Conservation (phyloP, 2,797 vertebrate genomes). For the Cephalopachus bancanus region DNA sequence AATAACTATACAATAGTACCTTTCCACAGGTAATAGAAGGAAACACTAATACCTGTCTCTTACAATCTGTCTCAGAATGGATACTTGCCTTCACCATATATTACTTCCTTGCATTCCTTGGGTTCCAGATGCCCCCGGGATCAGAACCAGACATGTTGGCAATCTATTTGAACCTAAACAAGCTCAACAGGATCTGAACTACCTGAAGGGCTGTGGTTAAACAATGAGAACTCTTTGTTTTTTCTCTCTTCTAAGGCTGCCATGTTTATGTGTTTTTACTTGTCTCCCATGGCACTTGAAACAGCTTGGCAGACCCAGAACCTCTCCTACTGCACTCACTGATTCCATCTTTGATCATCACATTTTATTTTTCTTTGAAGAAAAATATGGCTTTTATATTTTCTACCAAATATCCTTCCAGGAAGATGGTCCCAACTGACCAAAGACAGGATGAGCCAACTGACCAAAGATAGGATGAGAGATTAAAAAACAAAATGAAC, state of each 20-base stretch:
- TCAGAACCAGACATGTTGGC: background rate
- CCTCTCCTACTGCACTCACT: background rate
- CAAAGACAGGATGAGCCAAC: background rate
- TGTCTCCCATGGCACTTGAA: background rate
- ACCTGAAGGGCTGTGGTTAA: background rate
- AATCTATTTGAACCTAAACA: background rate
- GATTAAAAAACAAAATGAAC: background rate
- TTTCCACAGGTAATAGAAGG: background rate
- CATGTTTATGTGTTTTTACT: background rate
- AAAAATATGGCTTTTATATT: background rate
- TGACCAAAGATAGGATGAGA: background rate
- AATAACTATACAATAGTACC: background rate
- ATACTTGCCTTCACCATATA: background rate
- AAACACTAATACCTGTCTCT: background rate
- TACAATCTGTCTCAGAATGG: background rate
- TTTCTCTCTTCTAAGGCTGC: background rate
- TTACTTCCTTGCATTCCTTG: background rate
- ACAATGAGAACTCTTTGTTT: background rate
- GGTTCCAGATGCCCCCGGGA: too few relatives aligned
- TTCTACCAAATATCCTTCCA: background rate
- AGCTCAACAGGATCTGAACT: background rate
- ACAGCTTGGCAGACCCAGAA: background rate
- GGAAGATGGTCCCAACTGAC: background rate
- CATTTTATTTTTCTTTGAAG: background rate
- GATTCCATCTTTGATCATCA: background rate